phyloP scores from a whole-genome alignment of 1,140 invertebrate genomes.

The Telenomus remus region DNA sequence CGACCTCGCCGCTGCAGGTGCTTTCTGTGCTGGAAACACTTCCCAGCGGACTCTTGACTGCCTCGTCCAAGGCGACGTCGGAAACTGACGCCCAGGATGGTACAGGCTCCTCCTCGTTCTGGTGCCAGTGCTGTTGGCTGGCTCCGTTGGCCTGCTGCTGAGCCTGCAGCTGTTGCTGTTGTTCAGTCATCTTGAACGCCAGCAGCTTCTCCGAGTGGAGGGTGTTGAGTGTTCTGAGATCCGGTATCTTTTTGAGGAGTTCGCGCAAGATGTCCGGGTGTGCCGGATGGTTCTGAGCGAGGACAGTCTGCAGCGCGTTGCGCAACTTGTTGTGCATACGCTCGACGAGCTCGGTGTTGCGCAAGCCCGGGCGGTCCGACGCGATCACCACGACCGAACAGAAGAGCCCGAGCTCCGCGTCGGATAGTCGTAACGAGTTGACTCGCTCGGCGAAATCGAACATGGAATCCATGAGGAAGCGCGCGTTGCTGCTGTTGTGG shows the following conservation, averaged over 20 bases:
- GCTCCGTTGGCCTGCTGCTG: conserved; percentile 68
- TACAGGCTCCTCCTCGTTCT: conserved; percentile 71
- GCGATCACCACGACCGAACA: conserved; percentile 96
- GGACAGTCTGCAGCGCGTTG: conserved; percentile 88
- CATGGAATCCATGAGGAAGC: conserved; percentile 96
- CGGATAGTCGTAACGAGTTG: conserved; percentile 91
- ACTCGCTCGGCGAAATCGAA: conserved; percentile 97
- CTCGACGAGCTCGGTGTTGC: conserved; percentile 93
- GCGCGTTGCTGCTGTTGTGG: conserved; percentile 91
- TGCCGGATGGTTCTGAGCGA: conserved; percentile 89
- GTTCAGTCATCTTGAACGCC: conserved; percentile 93
- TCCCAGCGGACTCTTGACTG: conserved; percentile 87
- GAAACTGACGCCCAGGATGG: conserved; percentile 82
- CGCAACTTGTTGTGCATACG: conserved; percentile 93
- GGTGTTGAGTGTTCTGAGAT: conserved; percentile 95
- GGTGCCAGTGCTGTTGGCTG: conserved; percentile 68
- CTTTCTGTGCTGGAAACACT: conserved; percentile 91
- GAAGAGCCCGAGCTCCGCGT: conserved; percentile 95
- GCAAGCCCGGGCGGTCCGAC: conserved; percentile 92
- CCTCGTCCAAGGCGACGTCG: conserved; percentile 83
- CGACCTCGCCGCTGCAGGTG: conserved; percentile 80
- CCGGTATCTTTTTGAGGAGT: conserved; percentile 94
- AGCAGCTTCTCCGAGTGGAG: conserved; percentile 96
- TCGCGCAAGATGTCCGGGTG: conserved; percentile 88
- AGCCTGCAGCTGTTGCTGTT: conserved; percentile 86